These are phyloP conservation scores for Sarcoramphus papa DNA, from an alignment of 2,797 vertebrate species.

Conservation along the genomic window DNA sequence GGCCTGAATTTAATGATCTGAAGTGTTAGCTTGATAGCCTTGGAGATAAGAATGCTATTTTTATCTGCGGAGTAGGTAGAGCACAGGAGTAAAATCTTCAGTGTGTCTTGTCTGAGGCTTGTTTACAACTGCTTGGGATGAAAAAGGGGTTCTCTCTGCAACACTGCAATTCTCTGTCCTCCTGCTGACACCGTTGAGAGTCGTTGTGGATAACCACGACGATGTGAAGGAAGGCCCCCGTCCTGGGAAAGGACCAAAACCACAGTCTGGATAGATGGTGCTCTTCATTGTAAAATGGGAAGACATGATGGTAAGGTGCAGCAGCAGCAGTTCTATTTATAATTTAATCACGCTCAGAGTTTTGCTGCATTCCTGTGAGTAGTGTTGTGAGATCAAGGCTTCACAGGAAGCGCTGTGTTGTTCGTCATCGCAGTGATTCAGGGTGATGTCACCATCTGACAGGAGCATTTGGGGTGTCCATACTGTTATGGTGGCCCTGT, in stretches of 20 bases:
- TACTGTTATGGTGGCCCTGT: neutral
- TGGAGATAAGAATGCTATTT: constrained; percentile 20
- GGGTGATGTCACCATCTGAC: neutral
- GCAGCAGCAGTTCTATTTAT: neutral
- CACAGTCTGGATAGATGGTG: neutral
- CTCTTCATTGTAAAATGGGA: neutral
- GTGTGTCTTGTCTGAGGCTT: neutral
- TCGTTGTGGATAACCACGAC: fast-evolving
- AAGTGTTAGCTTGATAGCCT: constrained; percentile 12
- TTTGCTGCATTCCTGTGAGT: neutral
- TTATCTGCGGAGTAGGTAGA: neutral
- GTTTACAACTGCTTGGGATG: neutral
- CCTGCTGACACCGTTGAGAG: neutral
- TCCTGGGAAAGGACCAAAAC: neutral
- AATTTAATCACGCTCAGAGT: neutral
- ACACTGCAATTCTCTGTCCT: neutral
- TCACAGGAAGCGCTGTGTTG: fast-evolving
- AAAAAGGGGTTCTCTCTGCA: neutral
- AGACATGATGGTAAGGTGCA: neutral
- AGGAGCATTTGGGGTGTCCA: neutral
- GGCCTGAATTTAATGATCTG: neutral
- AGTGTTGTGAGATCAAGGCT: neutral
- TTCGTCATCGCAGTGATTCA: neutral
- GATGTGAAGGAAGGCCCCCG: neutral
- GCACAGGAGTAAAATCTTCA: neutral